Conservation (phyloP, 2,888 invertebrate species). For the Euclidia mi region DNA sequence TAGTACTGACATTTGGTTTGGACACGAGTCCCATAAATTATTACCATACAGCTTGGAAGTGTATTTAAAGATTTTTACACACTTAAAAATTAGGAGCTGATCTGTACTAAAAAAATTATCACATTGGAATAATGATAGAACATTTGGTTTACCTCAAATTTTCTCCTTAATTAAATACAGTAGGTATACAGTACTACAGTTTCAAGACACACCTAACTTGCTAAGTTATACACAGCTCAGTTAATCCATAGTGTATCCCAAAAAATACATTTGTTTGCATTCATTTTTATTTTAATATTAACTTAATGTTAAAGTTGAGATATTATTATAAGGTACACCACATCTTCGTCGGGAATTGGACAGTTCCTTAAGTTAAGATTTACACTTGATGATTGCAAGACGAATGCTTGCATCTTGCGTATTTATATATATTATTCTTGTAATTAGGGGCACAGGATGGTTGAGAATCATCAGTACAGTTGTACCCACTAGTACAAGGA, state of each 20-base stretch:
- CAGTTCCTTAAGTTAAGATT: slow-evolving; percentile 81
- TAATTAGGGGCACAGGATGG: too few species aligned
- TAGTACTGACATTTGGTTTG: slow-evolving; percentile 73
- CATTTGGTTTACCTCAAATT: slow-evolving; percentile 85
- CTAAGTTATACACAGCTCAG: slow-evolving; percentile 50
- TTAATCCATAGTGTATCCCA: slow-evolving; percentile 63
- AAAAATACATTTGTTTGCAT: slow-evolving; percentile 67
- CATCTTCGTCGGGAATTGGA: slow-evolving; percentile 77
- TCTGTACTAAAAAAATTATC: slow-evolving; percentile 81
- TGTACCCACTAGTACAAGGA: too few species aligned
- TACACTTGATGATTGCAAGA: too few species aligned
- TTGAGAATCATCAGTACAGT: too few species aligned
- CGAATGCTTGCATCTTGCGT: too few species aligned
- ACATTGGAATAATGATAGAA: slow-evolving; percentile 83
- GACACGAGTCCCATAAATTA: slow-evolving; percentile 81
- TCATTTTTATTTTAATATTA: slow-evolving; percentile 79
- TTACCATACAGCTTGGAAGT: slow-evolving; percentile 73
- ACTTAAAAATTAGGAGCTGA: slow-evolving; percentile 76
- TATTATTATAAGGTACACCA: slow-evolving; percentile 70
- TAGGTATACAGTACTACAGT: slow-evolving; percentile 58
- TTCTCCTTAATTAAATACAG: slow-evolving; percentile 66
- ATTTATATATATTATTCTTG: too few species aligned
- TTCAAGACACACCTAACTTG: slow-evolving; percentile 67
- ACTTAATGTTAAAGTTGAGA: slow-evolving; percentile 86
- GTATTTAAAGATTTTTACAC: slow-evolving; percentile 68